phyloP scores from a whole-genome alignment of 1,140 invertebrate genomes.

The Calliopsis andreniformis region DNA sequence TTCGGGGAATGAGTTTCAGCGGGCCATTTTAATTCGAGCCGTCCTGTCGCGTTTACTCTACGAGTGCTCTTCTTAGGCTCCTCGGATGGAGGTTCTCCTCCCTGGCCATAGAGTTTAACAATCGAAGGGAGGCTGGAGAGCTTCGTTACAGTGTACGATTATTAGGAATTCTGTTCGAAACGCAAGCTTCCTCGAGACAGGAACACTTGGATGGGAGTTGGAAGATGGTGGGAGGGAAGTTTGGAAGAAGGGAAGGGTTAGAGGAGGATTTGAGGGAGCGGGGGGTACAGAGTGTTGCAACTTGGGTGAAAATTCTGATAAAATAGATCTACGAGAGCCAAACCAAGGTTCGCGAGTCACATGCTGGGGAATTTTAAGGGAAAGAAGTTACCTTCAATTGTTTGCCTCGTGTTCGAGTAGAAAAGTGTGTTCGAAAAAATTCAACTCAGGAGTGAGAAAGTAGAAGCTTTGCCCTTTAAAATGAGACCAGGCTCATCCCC shows the following conservation, averaged over 20 bases:
- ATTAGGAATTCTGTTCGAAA: slow-evolving; percentile 2
- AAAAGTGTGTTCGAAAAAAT: too few species aligned
- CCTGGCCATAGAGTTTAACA: slow-evolving; percentile 8
- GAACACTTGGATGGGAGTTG: not conserved
- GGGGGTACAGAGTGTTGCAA: too few species aligned
- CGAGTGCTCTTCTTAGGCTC: slow-evolving; percentile 56
- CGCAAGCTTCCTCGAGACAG: not conserved
- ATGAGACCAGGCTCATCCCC: too few species aligned
- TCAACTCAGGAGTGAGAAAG: too few species aligned
- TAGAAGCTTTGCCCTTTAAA: too few species aligned
- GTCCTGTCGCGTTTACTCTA: slow-evolving; percentile 56
- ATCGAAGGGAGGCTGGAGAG: not conserved
- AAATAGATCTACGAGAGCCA: too few species aligned
- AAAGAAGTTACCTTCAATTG: too few species aligned
- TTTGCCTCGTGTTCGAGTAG: too few species aligned
- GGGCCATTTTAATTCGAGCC: slow-evolving; percentile 76
- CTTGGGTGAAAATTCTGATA: too few species aligned
- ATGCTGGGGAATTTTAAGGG: too few species aligned
- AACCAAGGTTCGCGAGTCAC: too few species aligned
- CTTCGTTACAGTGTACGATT: not conserved
- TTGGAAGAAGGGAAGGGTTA: not conserved
- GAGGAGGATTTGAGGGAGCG: too few species aligned
- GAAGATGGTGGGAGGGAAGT: not conserved
- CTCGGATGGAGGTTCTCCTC: not conserved
- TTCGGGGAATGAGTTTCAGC: slow-evolving; percentile 77